Percentiles rank a stretch among this genome's conserved stretches.
These are phyloP conservation scores for Anolis apletophallus DNA, from an alignment of 2,797 vertebrate species.

Conservation along the genomic window DNA sequence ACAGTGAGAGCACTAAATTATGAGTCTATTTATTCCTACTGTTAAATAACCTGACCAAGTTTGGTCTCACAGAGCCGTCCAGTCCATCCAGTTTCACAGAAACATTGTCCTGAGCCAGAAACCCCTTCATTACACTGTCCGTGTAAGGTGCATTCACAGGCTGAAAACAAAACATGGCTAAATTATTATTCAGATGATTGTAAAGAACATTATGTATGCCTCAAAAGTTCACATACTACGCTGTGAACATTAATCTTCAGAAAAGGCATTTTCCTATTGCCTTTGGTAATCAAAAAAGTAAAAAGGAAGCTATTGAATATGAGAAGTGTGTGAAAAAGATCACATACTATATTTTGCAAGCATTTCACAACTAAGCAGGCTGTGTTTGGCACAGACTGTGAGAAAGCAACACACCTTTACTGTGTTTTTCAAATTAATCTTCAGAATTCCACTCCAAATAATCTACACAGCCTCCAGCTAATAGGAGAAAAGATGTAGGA, in stretches of 20 bases:
- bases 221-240: background rate
- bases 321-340: background rate
- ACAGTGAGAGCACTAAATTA: no score
- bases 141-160: conserved; percentile 86
- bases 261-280: background rate
- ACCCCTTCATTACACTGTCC: conserved; percentile 87
- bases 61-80: conserved; percentile 85
- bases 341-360: background rate
- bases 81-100: conserved; percentile 91
- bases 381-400: background rate
- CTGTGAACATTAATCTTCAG: background rate
- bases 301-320: background rate
- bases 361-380: background rate
- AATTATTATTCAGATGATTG: background rate
- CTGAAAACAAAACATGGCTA: conserved; percentile 72
- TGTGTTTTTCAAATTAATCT: background rate
- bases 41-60: conserved; percentile 76
- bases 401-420: background rate
- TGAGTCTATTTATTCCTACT: accelerated
- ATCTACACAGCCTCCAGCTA: background rate
- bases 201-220: background rate
- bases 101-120: conserved; percentile 84
- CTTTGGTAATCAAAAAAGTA: background rate
- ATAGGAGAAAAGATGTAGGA: no score
- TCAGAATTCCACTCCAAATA: background rate